Evolutionary conservation across 2,113 vertebrate genomes (phyloP), one percentile per base, ranked within the genome.

Genomic region (Megaceryle maxima): DNA sequence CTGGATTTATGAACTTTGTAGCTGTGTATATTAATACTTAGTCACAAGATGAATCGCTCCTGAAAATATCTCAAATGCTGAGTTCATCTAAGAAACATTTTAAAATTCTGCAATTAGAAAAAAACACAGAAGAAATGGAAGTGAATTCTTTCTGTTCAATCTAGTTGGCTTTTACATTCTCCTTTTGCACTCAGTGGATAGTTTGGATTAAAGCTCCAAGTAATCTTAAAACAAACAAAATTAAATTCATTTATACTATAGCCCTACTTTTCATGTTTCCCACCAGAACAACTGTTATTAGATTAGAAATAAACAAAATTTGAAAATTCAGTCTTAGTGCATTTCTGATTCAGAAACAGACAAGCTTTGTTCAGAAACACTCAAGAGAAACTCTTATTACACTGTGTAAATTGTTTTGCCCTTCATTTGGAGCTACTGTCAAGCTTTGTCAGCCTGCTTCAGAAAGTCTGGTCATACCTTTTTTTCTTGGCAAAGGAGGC

Each of bases 281-380:
- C 14, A 89, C 28, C 29, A 48, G 22, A 90, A 68, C 3, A 88
- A 79, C 5, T n/a, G 35, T 24, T 53, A 91, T 73, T 24, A 89
- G 35, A 86, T 51, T 76, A 82, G 48, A 92, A 94, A 83, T 17
- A 80, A 64, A 81, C 37, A 5, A 73, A 66, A 85, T 73, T 46
- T 82, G 28, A 88, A 89, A 96, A 97, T 85, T 86, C 57, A 86
- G 56, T 69, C 62, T 80, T 50, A 70, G 37, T 57, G 48, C n/a
- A 75, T 24, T 86, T 88, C 15, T 70, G 72, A 92, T 24, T 2
- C 8, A 88, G 74, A 82, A 92, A 66, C 62, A 84, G 51, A 63
- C 28, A 72, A 82, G 22, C 37, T 93, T 85, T 85, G 10, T 68
- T 85, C 55, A 88, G 63, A 86, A 84, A 92, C 53, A 84, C 50